Evolutionary conservation across 2,797 vertebrate species (phyloP).

Genomic region (Platalea minor): DNA sequence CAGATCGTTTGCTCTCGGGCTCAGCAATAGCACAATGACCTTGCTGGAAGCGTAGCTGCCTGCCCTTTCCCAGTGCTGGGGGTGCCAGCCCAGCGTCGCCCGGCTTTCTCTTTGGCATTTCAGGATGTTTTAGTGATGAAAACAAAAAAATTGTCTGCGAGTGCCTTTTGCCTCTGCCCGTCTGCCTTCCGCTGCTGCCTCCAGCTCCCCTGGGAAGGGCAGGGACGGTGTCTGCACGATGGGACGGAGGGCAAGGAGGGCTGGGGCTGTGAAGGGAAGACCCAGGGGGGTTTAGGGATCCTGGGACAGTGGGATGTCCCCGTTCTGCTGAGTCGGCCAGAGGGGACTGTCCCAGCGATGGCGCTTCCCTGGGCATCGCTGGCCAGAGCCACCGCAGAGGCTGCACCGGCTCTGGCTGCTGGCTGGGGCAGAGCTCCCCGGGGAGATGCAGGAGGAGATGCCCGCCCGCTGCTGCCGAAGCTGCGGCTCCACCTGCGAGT

Average conservation of each 20-base stretch:
- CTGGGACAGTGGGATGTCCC: not conserved
- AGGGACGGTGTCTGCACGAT: fast-evolving
- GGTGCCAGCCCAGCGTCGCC: not conserved
- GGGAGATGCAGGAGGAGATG: not conserved
- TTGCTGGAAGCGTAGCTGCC: not conserved
- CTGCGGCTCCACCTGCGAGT: fast-evolving
- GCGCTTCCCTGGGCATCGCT: not conserved
- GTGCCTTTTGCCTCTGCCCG: fast-evolving
- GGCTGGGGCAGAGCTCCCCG: not conserved
- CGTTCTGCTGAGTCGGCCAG: not conserved
- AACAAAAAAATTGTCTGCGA: fast-evolving
- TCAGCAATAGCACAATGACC: not conserved
- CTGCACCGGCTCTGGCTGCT: not conserved
- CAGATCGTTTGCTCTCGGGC: not conserved
- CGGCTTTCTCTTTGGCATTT: not conserved
- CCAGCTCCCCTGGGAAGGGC: not conserved
- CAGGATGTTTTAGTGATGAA: not conserved
- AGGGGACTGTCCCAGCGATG: not conserved
- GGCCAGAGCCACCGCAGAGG: fast-evolving
- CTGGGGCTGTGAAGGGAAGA: not conserved
- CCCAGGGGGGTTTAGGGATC: fast-evolving
- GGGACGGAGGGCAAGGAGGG: not conserved
- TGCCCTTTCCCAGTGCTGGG: not conserved
- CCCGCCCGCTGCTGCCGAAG: fast-evolving
- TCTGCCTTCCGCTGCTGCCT: not conserved